These are phyloP conservation scores for Nomada lathburiana DNA, from an alignment of 2,888 invertebrate genomes.

Conservation along the genomic window DNA sequence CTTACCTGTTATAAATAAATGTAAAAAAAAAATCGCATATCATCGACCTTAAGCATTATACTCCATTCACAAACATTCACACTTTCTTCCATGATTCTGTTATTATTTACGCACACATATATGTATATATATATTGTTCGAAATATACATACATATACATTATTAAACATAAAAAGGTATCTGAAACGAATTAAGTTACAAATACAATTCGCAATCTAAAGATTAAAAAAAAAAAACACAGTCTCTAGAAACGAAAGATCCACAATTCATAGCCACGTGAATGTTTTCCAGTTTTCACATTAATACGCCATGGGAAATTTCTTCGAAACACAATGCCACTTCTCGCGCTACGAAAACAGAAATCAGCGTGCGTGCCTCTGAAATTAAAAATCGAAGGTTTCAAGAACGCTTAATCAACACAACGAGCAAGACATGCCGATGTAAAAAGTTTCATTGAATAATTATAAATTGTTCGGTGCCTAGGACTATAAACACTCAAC, in stretches of 20 bases:
- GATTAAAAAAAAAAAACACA: conserved; percentile 23
- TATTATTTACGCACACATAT: conserved; percentile 6
- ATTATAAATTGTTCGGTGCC: too few relatives aligned
- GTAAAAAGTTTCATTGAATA: too few relatives aligned
- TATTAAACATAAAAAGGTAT: conserved; percentile 37
- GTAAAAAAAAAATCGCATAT: neutral
- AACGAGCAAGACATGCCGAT: too few relatives aligned
- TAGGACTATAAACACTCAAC: neutral
- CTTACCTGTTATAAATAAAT: conserved; percentile 29
- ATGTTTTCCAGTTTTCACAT: neutral
- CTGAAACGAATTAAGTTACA: conserved; percentile 12
- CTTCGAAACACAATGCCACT: neutral
- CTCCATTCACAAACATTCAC: conserved; percentile 4
- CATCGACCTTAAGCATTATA: too few relatives aligned
- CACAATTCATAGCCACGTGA: neutral
- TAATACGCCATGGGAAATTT: neutral
- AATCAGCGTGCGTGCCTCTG: neutral
- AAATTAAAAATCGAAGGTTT: neutral
- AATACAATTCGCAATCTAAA: conserved; percentile 29
- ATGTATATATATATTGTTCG: conserved; percentile 14
- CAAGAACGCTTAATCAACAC: too few relatives aligned
- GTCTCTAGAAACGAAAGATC: conserved; percentile 14
- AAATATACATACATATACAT: conserved; percentile 32
- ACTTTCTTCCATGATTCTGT: conserved; percentile 4
- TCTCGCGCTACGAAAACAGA: too few relatives aligned